Base-by-base conservation (phyloP, 2,888 invertebrate species). In the Onthophagus sagittarius region DNA sequence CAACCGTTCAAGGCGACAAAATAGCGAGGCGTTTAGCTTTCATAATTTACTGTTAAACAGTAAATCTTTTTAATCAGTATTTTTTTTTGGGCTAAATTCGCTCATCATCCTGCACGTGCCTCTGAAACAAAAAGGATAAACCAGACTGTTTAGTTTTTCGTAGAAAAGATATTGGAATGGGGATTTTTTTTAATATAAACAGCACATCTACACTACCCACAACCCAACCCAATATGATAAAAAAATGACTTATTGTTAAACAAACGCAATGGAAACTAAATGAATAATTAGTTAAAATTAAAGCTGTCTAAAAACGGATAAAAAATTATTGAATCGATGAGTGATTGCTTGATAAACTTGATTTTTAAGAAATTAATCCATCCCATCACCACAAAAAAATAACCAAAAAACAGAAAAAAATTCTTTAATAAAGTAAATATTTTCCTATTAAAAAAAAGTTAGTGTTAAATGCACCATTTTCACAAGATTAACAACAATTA, bases 91-190 rank as follows among this genome's bases (percentile, higher is more conserved):
- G 81, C 82, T 82, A 81, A 79, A 77, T 88, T 69, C 11, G 39
- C 89, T 88, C 89, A 89, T 89, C 89, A 87, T 89, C 89, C 90
- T 90, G 91, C 92, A 92, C 91, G 92, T 93, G 93, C 93, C 93
- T 93, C 93, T 93, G 93, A 92, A 93, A 89, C 91, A 88, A 86
- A 85, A 85, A 86, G 85, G 86, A 86, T 83, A 85, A 53, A 85
- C 86, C 85, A 85, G 85, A 86, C 86, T 86, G 85, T 86, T 86
- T 84, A 86, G 79, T 80, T 75, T 73, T 77, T 74, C 74, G 74
- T 72, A 11, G 23, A 67, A 23, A 23, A 67, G 23, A 67, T 32
- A 39, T 53, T 53, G 39, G 70, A 70, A 70, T 63, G 69, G 70
- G 62, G 15, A 67, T 65, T 15, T 65, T 14, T 23, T 39, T 70